Percentiles rank a stretch among this genome's conserved stretches.
Conservation (phyloP, 37 sponge, comb jelly and placozoan genomes). For the Bolinopsis microptera region DNA sequence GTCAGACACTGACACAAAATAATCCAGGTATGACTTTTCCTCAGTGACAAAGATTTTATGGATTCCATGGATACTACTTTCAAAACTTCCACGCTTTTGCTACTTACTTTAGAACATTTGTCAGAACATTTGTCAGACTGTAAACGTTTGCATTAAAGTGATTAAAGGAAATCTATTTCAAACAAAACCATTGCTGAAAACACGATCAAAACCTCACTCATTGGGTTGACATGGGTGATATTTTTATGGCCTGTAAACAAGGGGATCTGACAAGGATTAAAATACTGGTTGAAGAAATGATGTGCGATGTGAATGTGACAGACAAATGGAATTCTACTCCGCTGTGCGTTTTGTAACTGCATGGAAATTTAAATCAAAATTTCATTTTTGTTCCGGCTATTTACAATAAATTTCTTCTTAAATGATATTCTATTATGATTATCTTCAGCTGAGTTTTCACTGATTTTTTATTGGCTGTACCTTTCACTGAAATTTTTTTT, state of each 20-base stretch:
- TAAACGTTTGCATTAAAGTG: neutral
- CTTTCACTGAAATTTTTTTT: no score
- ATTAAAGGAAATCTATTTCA: neutral
- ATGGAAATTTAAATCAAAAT: no score
- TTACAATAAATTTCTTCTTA: no score
- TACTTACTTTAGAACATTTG: neutral
- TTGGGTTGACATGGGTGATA: conserved; percentile 45
- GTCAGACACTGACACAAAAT: no score
- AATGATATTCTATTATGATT: no score
- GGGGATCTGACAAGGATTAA: conserved; percentile 5
- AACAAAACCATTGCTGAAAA: no score
- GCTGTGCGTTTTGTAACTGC: neutral
- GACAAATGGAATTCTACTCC: conserved; percentile 64
- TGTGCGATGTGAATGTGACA: conserved; percentile 52
- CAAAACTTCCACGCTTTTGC: neutral
- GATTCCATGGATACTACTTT: neutral
- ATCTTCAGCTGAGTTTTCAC: no score
- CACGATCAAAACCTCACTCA: neutral
- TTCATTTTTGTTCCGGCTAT: no score
- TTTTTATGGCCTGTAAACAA: conserved; percentile 29
- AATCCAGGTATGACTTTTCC: neutral
- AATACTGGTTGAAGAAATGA: conserved; percentile 28
- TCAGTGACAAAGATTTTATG: neutral
- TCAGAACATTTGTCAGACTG: neutral
- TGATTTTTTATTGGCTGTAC: no score